These are phyloP conservation scores for Rhyacophila evoluta DNA, from an alignment of 2,888 invertebrate species.

Conservation along the genomic window DNA sequence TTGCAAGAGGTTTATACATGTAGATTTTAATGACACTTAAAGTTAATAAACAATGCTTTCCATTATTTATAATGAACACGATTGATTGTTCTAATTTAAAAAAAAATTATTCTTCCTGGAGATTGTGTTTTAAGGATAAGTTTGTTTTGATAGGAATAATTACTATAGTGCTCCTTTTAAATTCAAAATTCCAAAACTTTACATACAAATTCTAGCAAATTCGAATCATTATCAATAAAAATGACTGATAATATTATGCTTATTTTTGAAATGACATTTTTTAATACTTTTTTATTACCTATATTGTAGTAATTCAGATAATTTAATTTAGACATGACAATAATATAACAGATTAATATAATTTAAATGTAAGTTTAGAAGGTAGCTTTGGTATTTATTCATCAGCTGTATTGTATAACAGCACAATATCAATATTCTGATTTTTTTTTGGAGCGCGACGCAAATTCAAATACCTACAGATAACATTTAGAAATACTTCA, in stretches of 20 bases:
- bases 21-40: no score
- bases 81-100: no score
- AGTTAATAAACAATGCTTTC: no score
- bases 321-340: conserved; percentile 41
- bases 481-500: no score
- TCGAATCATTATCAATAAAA: neutral
- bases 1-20: no score
- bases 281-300: neutral
- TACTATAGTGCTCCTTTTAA: neutral
- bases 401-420: neutral
- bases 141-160: no score
- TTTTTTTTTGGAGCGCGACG: no score
- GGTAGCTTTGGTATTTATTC: conserved; percentile 31
- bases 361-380: conserved; percentile 23
- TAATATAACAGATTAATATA: conserved; percentile 32
- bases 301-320: neutral
- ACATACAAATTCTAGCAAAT: neutral
- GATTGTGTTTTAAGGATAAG: no score
- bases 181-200: neutral
- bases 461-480: no score
- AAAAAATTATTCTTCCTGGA: no score
- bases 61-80: no score
- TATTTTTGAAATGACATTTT: neutral
- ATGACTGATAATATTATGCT: conserved; percentile 4
- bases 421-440: no score